Evolutionary conservation across 1,140 invertebrate genomes (phyloP).

Genomic region (Acromyrmex echinatior): DNA sequence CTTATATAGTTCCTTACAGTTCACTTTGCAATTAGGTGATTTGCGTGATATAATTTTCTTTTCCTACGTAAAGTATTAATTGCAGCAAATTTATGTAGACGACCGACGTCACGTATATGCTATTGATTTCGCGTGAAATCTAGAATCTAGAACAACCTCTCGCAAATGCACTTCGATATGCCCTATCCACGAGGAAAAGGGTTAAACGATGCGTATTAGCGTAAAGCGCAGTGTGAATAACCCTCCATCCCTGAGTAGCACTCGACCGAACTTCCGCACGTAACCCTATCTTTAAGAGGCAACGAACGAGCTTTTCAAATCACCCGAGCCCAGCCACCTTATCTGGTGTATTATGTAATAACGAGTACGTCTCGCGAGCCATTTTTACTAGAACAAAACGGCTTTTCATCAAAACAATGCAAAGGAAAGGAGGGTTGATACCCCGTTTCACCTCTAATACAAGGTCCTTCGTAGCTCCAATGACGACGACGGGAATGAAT

Average conservation of each 20-base stretch:
- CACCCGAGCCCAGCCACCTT: slow-evolving; percentile 10
- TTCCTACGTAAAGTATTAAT: neutral
- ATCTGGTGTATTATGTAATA: slow-evolving; percentile 62
- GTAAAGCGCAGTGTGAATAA: slow-evolving; percentile 54
- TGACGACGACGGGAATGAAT: slow-evolving; percentile 61
- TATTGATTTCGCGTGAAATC: slow-evolving; percentile 13
- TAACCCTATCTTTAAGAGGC: slow-evolving; percentile 51
- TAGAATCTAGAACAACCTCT: slow-evolving; percentile 15
- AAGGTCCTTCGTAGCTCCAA: slow-evolving; percentile 3
- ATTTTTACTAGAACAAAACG: slow-evolving; percentile 48
- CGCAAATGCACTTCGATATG: slow-evolving; percentile 28
- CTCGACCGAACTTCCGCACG: slow-evolving; percentile 4
- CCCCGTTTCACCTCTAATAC: slow-evolving; percentile 4
- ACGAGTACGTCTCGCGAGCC: neutral
- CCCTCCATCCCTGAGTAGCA: slow-evolving; percentile 11
- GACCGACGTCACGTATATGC: neutral
- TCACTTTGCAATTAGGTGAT: neutral
- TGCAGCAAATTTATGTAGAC: neutral
- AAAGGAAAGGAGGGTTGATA: neutral
- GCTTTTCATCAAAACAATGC: slow-evolving; percentile 58
- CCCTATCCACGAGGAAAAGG: neutral
- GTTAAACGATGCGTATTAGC: slow-evolving; percentile 52
- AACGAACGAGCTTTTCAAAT: slow-evolving; percentile 55
- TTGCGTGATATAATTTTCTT: neutral
- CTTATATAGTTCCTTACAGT: neutral